phyloP scores from a whole-genome alignment of 2,797 vertebrate species.

The Aselliscus stoliczkanus region DNA sequence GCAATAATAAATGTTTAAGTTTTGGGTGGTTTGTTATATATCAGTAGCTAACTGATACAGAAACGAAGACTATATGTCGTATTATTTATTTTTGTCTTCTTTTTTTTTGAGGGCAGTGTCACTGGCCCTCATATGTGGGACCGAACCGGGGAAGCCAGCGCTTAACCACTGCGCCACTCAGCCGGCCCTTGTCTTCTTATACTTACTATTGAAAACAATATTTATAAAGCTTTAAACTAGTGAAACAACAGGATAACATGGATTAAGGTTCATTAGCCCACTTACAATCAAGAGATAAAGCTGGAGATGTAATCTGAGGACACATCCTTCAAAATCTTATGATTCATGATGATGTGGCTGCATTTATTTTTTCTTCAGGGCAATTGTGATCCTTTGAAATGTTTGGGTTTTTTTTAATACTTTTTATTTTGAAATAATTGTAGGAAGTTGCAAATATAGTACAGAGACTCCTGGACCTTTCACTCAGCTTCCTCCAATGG shows the following conservation, averaged over 20 bases:
- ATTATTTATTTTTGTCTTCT: background rate
- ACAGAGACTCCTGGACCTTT: background rate
- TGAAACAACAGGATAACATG: background rate
- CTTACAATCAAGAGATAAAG: background rate
- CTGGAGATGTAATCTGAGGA: background rate
- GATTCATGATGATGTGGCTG: background rate
- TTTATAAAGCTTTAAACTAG: background rate
- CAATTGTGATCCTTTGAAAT: background rate
- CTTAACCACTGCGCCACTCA: too few species aligned
- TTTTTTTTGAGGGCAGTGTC: too few species aligned
- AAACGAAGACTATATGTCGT: background rate
- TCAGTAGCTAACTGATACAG: background rate
- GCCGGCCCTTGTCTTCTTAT: background rate
- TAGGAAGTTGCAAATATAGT: background rate
- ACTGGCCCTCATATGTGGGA: too few species aligned
- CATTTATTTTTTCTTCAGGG: background rate
- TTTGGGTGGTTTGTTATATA: background rate
- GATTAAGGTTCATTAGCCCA: background rate
- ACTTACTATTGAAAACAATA: background rate
- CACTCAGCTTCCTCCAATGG: background rate
- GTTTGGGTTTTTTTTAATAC: background rate
- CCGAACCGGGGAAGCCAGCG: too few species aligned
- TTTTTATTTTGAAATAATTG: background rate
- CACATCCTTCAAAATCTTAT: background rate
- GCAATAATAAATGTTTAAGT: background rate